Percentiles rank a stretch among this genome's conserved stretches.
phyloP scores from a whole-genome alignment of 2,113 vertebrate species.

The Cygnus atratus region DNA sequence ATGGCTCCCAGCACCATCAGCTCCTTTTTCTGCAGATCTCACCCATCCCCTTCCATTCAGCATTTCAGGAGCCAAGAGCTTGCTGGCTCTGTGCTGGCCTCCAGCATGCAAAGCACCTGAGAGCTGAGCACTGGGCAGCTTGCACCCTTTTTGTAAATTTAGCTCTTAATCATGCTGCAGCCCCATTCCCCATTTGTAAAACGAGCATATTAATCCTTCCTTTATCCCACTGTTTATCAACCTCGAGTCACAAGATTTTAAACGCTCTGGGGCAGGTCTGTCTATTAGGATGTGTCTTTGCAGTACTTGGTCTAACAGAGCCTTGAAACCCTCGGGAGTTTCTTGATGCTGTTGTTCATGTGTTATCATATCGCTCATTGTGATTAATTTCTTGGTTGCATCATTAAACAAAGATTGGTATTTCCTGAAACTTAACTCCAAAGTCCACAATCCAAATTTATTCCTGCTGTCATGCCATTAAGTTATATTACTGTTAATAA shows the following conservation, averaged over 20 bases:
- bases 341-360: background rate
- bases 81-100: background rate
- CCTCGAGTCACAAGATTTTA: background rate
- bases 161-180: background rate
- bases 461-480: background rate
- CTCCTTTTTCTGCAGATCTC: background rate
- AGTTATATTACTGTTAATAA: constrained; percentile 38
- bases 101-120: background rate
- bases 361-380: constrained; percentile 20
- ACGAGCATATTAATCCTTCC: constrained; percentile 34
- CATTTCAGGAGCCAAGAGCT: background rate
- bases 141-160: background rate
- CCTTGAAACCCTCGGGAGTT: background rate
- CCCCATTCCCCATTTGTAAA: constrained; percentile 21
- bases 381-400: constrained; percentile 37
- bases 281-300: background rate
- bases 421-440: constrained; percentile 21
- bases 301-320: background rate
- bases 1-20: background rate
- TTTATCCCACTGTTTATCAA: constrained; percentile 38
- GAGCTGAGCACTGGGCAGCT: background rate
- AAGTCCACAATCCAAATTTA: constrained; percentile 35
- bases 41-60: background rate
- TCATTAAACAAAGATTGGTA: constrained; percentile 25
- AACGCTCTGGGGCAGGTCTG: constrained; percentile 7